These are phyloP conservation scores for Sebastolobus altivelis DNA, from an alignment of 2,797 vertebrate species.

Conservation along the genomic window DNA sequence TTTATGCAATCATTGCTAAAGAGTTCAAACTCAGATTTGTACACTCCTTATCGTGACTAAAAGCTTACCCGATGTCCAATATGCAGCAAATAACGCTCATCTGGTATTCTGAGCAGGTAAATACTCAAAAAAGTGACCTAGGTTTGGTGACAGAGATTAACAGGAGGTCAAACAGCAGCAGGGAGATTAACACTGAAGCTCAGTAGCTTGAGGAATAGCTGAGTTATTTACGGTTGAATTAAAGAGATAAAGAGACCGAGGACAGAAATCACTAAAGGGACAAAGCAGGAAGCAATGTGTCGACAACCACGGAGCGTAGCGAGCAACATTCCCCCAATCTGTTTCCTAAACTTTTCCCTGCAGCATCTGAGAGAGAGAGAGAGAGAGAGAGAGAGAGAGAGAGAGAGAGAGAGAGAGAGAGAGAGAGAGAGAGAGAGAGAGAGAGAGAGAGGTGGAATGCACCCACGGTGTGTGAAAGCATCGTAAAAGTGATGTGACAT, in stretches of 20 bases:
- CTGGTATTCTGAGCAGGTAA: slow-evolving; percentile 25
- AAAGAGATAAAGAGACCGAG: slow-evolving; percentile 52
- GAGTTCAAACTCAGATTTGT: neutral
- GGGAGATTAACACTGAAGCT: slow-evolving; percentile 42
- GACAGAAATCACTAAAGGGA: slow-evolving; percentile 38
- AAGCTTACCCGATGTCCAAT: slow-evolving; percentile 9
- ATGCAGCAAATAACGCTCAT: slow-evolving; percentile 54
- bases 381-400: slow-evolving; percentile 36
- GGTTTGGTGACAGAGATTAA: slow-evolving; percentile 11
- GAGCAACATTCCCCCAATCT: slow-evolving; percentile 42
- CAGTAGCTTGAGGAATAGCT: slow-evolving; percentile 17
- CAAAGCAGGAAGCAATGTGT: slow-evolving; percentile 27
- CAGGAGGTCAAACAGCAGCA: slow-evolving; percentile 43
- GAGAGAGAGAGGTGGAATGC: slow-evolving; percentile 44
- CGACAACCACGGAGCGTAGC: slow-evolving; percentile 30
- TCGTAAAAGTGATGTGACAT: slow-evolving; percentile 35
- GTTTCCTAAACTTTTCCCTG: slow-evolving; percentile 53
- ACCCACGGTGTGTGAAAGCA: slow-evolving; percentile 40
- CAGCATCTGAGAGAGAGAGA: slow-evolving; percentile 47
- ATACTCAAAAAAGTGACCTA: slow-evolving; percentile 19
- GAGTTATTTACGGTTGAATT: slow-evolving; percentile 43
- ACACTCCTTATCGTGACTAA: neutral
- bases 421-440: slow-evolving; percentile 38
- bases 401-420: slow-evolving; percentile 40
- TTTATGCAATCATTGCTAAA: slow-evolving; percentile 65